Base-by-base conservation (phyloP, 2,797 vertebrate species). In the Phyllotis vaccarum region DNA sequence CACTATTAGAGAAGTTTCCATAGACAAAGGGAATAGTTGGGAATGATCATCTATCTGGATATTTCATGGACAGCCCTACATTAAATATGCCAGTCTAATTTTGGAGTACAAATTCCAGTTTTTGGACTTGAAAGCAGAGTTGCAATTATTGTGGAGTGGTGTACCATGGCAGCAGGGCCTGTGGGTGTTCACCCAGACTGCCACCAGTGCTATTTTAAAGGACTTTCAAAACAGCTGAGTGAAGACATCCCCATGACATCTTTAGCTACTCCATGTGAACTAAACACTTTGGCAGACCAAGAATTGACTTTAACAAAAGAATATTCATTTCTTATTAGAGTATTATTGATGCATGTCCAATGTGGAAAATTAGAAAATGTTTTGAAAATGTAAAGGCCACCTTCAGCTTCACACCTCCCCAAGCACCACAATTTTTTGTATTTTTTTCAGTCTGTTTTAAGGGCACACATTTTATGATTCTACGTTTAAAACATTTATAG, bases 401-500 rank as follows among this genome's bases (percentile, higher is more conserved):
- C 24, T 37, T 89, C 75, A 74, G 29, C 85, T 62, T 40, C 16
- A 13, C 34, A 86, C 7, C 13, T 89, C 46, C 74, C 24, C 37
- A 16, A 74, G 22, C 80, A 43, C 62, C 78, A 94, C 64, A 60
- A 58, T 80, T 95, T 93, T 93, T 60, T 17, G 56, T 80, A 0
- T 80, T 52, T 93, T 94, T 92, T 5, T 90, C 64, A 89, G 49
- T 81, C 76, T 74, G 66, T 79, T 24, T 58, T 12, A 40, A 40
- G 68, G 37, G 52, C 31, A 3, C 49, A n/a, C 83, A 16, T 89
- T 86, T 93, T 90, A 46, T 70, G 60, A 88, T 72, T 83, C 40
- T 94, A n/a, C 12, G 37, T 89, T 79, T 86, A 80, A 92, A 76
- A 83, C 86, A 95, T 85, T 60, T 90, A 60, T 22, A 91, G 52